Evolutionary conservation across 2,797 vertebrate species (phyloP).

Genomic region (Thamnophis elegans): DNA sequence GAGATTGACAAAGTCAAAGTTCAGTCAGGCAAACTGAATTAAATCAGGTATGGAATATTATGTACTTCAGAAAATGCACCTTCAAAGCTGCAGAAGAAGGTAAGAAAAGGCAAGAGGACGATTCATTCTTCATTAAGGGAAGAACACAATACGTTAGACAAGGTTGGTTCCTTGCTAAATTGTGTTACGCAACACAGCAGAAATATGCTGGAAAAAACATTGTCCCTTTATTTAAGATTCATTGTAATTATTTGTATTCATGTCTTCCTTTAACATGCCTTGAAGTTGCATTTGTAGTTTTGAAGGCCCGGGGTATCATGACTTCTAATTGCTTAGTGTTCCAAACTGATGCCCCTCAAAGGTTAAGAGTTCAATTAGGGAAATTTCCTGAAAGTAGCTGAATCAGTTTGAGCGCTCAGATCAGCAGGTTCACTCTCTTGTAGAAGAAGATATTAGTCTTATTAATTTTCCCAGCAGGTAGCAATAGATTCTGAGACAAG

Average conservation of each 20-base stretch:
- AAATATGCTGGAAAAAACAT: background rate
- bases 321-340: background rate
- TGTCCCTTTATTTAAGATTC: background rate
- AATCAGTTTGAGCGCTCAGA: background rate
- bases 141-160: background rate
- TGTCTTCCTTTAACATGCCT: background rate
- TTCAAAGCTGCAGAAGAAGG: background rate
- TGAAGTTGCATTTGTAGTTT: background rate
- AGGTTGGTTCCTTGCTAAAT: background rate
- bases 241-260: background rate
- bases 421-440: background rate
- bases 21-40: conserved; percentile 24
- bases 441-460: background rate
- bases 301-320: background rate
- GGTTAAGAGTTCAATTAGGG: background rate
- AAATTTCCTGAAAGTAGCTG: background rate
- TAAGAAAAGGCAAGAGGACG: background rate
- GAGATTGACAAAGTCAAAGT: conserved; percentile 30
- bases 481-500: background rate
- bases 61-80: background rate
- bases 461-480: background rate
- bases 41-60: conserved; percentile 21
- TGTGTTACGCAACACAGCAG: background rate
- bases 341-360: background rate
- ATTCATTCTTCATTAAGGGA: background rate